Percentiles rank a stretch among this genome's conserved stretches.
phyloP scores from a whole-genome alignment of 2,888 invertebrate genomes.

The Ashinkailepas kermadecensis region DNA sequence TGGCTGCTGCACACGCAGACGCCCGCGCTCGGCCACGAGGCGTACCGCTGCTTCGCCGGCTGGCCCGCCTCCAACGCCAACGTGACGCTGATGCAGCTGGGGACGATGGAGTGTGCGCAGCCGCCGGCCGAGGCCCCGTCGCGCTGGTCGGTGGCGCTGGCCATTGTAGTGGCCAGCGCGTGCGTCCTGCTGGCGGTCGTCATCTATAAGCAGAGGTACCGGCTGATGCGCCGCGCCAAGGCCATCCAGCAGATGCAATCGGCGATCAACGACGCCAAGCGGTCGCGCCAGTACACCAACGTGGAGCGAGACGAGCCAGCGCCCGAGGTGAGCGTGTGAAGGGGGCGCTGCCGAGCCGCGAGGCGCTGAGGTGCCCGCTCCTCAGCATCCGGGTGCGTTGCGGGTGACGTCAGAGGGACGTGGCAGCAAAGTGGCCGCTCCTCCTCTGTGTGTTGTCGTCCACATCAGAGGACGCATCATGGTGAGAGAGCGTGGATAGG shows the following conservation, averaged over 20 bases:
- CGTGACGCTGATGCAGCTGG: too few species aligned
- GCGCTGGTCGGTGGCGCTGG: not conserved
- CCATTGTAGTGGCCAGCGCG: not conserved
- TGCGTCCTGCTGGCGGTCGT: not conserved
- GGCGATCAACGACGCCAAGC: conserved; percentile 23
- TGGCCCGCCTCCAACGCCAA: not conserved
- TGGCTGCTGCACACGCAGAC: conserved; percentile 59
- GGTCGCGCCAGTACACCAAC: conserved; percentile 26
- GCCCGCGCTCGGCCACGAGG: conserved; percentile 41
- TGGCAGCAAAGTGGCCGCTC: too few species aligned
- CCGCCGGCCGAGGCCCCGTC: too few species aligned
- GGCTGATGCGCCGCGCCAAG: not conserved
- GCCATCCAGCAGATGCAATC: conserved; percentile 24
- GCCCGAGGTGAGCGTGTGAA: not conserved
- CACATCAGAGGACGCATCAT: too few species aligned
- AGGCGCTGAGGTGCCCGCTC: not conserved
- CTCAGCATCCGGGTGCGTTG: not conserved
- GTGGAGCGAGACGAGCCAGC: conserved; percentile 23
- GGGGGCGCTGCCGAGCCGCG: not conserved
- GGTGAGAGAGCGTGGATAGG: too few species aligned
- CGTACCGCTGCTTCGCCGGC: conserved; percentile 1
- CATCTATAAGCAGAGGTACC: not conserved
- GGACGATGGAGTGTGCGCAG: too few species aligned
- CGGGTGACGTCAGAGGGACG: not conserved
- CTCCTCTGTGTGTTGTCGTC: too few species aligned